These are phyloP conservation scores for Melanocharis versteri DNA, from an alignment of 2,113 vertebrate species.

Conservation along the genomic window DNA sequence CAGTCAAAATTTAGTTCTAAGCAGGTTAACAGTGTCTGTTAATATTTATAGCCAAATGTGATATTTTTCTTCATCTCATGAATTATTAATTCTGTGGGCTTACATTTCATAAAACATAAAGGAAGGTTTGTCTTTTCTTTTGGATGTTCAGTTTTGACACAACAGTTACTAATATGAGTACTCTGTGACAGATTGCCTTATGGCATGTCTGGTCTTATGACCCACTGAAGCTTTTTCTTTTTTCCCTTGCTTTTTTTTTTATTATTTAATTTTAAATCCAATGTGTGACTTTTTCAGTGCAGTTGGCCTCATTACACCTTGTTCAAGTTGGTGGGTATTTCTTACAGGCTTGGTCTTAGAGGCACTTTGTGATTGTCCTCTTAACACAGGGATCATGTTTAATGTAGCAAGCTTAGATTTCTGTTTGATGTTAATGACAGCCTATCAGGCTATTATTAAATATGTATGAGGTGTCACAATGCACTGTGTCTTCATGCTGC, in stretches of 20 bases:
- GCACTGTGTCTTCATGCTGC: slow-evolving; percentile 15
- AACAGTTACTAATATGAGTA: slow-evolving; percentile 59
- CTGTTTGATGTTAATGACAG: slow-evolving; percentile 68
- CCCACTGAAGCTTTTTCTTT: slow-evolving; percentile 25
- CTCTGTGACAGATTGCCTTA: slow-evolving; percentile 59
- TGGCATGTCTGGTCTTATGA: slow-evolving; percentile 47
- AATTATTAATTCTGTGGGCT: slow-evolving; percentile 59
- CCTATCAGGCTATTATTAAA: slow-evolving; percentile 65
- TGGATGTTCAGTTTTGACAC: slow-evolving; percentile 59
- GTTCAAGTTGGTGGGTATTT: slow-evolving; percentile 20
- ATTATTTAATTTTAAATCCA: background rate
- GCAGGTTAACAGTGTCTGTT: slow-evolving; percentile 21
- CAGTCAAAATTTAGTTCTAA: slow-evolving; percentile 16
- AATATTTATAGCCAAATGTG: slow-evolving; percentile 63
- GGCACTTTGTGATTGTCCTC: slow-evolving; percentile 52
- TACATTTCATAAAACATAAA: slow-evolving; percentile 62
- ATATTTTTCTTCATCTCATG: slow-evolving; percentile 40
- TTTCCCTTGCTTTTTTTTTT: background rate
- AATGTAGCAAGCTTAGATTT: slow-evolving; percentile 62
- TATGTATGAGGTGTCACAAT: slow-evolving; percentile 66
- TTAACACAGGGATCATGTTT: slow-evolving; percentile 62
- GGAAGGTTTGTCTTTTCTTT: slow-evolving; percentile 64
- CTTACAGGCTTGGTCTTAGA: slow-evolving; percentile 8
- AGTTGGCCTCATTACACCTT: slow-evolving; percentile 40
- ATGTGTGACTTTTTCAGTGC: background rate